Base-by-base conservation (phyloP, 2,113 vertebrate species). In the Daboia siamensis region DNA sequence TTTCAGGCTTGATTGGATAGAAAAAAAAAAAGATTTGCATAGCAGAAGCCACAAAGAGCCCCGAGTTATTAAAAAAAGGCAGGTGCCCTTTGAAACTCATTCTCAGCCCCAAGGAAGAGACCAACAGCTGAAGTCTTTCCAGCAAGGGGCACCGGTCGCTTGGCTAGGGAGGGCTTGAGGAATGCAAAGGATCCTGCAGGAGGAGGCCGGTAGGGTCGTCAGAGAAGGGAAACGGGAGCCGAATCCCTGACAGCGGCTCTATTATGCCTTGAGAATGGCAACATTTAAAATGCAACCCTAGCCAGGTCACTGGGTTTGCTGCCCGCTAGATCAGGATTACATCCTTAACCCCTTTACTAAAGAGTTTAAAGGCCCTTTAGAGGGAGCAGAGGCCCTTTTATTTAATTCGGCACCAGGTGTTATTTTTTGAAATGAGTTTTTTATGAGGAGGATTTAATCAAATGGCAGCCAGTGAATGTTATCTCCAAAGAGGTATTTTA, bases 21-120 rank as follows among this genome's bases (percentile, higher is more conserved):
- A 39, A 97, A 97, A 94, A 97, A 39, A 39, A 97, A 97, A 94
- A 97, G 94, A 95, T 96, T 97, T 96, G 93, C 95, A 94, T 96
- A 92, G 92, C 86, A 48, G 33, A 55, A 91, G 51, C 46, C 94
- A 24, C 90, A 59, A 90, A 88, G 9, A 89, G 69, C 88, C 89
- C 29, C 11, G 74, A 87, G 44, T 89, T 64, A 91, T 90, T 87
- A 87, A 69, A 87, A 46, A 91, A 46, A 91, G 87, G 80, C 74
- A 92, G 44, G 10, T 90, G 90, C 87, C 91, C 80, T 93, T 93
- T 95, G 55, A 86, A 94, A 91, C 86, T 59, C 54, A 23, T 24
- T 21, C 56, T 5, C 86, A 17, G 48, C n/a, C 86, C 48, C 29
- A 91, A 24, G 26, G 5, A 56, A 87, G 44, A 44, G 69, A 12